Evolutionary conservation across 2,113 vertebrate species (phyloP), one percentile per base, ranked within the genome.

Genomic region (Chauna torquata): DNA sequence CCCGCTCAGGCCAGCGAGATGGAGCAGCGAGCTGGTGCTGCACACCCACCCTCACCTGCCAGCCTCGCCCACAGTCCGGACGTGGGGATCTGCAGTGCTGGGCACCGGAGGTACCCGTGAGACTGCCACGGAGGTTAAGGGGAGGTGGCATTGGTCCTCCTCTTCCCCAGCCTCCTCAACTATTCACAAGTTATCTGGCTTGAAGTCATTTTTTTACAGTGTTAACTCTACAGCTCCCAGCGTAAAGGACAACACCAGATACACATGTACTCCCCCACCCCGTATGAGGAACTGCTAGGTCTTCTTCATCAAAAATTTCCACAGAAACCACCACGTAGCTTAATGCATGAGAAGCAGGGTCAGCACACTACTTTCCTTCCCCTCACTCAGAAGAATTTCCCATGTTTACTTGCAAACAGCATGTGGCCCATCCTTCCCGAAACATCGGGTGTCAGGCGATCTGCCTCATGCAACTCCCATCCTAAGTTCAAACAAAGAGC

Each of bases 401-500:
- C 8, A 0, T 70, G 71, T 90, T 76, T 79, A 80, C 34, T 28
- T 32, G 79, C 71, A 42, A 38, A 36, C 52, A 40, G 79, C 17
- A 75, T 0, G 3, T 25, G 57, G 55, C 80, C 79, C 49, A 74
- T 69, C 75, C 94, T 95, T 90, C 68, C 93, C 34, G 58, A 82
- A 83, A 86, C 28, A 64, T 44, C 3, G 8, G n/a, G 50, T 82
- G 44, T 85, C 42, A 4, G 34, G 70, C 83, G 83, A 85, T 70
- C 54, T 3, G 6, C 82, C 90, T 89, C 61, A 49, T 71, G 77
- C 77, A 78, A 57, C 50, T 92, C 71, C 87, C 40, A 65, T 92
- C 94, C 77, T 65, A 66, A 80, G 84, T 79, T 79, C 75, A 88
- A 93, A 95, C 88, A 94, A 95, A 95, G 94, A 89, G 54, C 64